A percentile compares a stretch with the other conserved stretches of the same genome.
Evolutionary conservation across 2,797 vertebrate species (phyloP).

Genomic region (Artibeus lituratus): DNA sequence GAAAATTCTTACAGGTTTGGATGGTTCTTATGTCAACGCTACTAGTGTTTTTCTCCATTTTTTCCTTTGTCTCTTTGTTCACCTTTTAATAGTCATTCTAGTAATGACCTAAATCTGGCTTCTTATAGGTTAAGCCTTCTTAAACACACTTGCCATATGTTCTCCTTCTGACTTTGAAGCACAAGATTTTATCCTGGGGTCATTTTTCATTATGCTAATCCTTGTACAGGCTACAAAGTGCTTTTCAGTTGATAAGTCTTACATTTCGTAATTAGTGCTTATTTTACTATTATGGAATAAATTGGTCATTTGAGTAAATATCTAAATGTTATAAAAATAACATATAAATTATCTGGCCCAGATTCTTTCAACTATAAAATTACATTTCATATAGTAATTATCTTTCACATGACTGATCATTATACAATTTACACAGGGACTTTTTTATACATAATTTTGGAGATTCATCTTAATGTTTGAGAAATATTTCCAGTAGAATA

Average conservation of each 20-base stretch:
- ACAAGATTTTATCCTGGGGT: slow-evolving; percentile 8
- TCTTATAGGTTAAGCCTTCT: slow-evolving; percentile 61
- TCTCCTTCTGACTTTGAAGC: slow-evolving; percentile 38
- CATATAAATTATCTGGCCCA: background rate
- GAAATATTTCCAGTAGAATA: background rate
- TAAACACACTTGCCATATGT: slow-evolving; percentile 64
- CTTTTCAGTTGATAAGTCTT: slow-evolving; percentile 33
- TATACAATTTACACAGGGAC: background rate
- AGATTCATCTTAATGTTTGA: background rate
- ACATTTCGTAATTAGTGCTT: slow-evolving; percentile 20
- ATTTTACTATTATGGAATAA: background rate
- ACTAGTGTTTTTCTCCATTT: background rate
- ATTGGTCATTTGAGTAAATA: background rate
- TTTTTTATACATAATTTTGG: slow-evolving; percentile 14
- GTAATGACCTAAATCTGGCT: slow-evolving; percentile 62
- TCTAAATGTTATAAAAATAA: slow-evolving; percentile 39
- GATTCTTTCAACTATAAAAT: slow-evolving; percentile 27
- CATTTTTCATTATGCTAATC: slow-evolving; percentile 41
- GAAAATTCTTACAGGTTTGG: background rate
- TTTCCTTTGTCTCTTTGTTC: background rate
- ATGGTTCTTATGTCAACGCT: background rate
- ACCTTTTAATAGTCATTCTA: slow-evolving; percentile 27
- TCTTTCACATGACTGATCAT: background rate
- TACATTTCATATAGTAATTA: slow-evolving; percentile 22
- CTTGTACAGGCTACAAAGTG: background rate